A percentile compares a stretch with the other conserved stretches of the same genome.
phyloP scores from a whole-genome alignment of 2,888 invertebrate genomes.

The Eristalis intricaria region DNA sequence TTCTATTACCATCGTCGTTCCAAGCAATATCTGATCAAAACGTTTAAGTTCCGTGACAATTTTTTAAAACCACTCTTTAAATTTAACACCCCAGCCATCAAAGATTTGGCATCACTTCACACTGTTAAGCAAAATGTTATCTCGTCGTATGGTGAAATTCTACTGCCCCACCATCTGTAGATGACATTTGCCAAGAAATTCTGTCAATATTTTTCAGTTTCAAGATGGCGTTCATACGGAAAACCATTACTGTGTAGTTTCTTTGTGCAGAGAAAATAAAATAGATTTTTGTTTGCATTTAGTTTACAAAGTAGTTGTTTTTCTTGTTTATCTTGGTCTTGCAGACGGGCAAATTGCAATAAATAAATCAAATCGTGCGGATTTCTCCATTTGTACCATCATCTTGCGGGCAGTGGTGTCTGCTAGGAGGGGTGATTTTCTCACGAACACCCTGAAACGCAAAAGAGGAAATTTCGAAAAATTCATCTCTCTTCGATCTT shows the following conservation, averaged over 20 bases:
- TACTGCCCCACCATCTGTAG: conserved; percentile 17
- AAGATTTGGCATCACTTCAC: conserved; percentile 12
- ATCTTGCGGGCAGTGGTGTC: conserved; percentile 12
- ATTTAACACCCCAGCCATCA: not conserved
- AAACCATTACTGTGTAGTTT: conserved; percentile 39
- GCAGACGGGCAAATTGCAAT: conserved; percentile 8
- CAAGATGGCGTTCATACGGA: conserved; percentile 74
- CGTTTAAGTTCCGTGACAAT: no score
- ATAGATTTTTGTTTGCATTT: conserved; percentile 48
- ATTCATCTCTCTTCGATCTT: not conserved
- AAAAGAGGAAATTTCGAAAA: conserved; percentile 32
- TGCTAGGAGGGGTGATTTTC: conserved; percentile 29
- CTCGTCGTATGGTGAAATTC: not conserved
- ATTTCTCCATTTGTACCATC: not conserved
- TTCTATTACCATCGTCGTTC: no score
- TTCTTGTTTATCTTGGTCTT: not conserved
- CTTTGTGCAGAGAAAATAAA: conserved; percentile 26
- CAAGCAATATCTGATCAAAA: no score
- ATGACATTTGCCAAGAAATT: conserved; percentile 58
- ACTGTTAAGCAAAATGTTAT: not conserved
- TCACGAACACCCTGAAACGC: conserved; percentile 66
- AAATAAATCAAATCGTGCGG: not conserved
- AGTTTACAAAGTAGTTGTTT: conserved; percentile 33
- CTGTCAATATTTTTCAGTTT: conserved; percentile 65
- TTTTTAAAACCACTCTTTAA: not conserved